phyloP scores from a whole-genome alignment of 2,888 invertebrate genomes.

The Nemotelus pantherinus region DNA sequence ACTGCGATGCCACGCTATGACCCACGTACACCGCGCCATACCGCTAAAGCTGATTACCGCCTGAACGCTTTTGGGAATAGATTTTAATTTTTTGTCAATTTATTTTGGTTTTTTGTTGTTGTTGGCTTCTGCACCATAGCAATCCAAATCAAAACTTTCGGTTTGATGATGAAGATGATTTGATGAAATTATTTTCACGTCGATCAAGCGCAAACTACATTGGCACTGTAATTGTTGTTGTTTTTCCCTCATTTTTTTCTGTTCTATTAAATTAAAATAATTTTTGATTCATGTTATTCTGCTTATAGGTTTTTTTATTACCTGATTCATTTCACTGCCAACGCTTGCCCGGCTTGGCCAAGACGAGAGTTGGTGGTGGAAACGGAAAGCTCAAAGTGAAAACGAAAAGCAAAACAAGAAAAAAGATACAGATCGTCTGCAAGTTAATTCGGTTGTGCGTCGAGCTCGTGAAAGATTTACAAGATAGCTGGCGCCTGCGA shows the following conservation, averaged over 20 bases:
- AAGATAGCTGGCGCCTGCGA: slow-evolving; percentile 43
- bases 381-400: background rate
- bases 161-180: slow-evolving; percentile 33
- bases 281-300: slow-evolving; percentile 8
- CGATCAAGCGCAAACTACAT: slow-evolving; percentile 35
- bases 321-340: background rate
- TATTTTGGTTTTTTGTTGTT: background rate
- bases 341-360: too few species aligned
- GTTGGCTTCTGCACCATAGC: background rate
- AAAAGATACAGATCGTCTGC: background rate
- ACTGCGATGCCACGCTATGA: background rate
- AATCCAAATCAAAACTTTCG: slow-evolving; percentile 1
- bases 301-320: background rate
- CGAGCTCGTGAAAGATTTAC: slow-evolving; percentile 43
- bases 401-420: background rate
- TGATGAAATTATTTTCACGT: slow-evolving; percentile 19
- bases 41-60: slow-evolving; percentile 38
- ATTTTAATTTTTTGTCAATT: background rate
- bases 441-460: slow-evolving; percentile 5
- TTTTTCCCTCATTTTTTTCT: slow-evolving; percentile 1
- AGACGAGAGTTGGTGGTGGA: too few species aligned
- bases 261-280: slow-evolving; percentile 26
- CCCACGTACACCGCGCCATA: background rate
- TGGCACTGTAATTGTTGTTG: slow-evolving; percentile 1
- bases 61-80: slow-evolving; percentile 11